Percentiles rank a stretch among this genome's conserved stretches.
Evolutionary conservation across 2,797 vertebrate genomes (phyloP).

Genomic region (Mus spretus): DNA sequence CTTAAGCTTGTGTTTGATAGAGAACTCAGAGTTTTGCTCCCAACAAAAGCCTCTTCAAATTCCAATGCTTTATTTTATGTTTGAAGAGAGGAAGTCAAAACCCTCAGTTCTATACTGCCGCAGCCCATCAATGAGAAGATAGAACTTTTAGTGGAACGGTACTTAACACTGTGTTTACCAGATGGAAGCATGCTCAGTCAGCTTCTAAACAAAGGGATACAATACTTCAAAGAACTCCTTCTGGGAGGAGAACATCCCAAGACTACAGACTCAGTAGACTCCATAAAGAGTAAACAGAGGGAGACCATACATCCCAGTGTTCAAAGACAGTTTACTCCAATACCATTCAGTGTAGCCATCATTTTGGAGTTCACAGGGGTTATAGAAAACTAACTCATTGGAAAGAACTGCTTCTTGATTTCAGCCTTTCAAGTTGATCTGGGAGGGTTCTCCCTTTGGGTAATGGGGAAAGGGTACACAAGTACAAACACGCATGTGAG

Average conservation of each 20-base stretch:
- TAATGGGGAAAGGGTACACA: background rate
- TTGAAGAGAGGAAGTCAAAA: constrained; percentile 52
- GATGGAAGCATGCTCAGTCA: constrained; percentile 56
- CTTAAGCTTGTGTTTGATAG: constrained; percentile 58
- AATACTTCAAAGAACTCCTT: constrained; percentile 69
- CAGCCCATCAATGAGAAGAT: constrained; percentile 70
- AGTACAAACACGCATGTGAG: background rate
- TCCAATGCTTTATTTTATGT: constrained; percentile 63
- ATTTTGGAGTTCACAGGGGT: constrained; percentile 53
- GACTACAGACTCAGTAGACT: constrained; percentile 59
- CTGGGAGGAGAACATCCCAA: constrained; percentile 59
- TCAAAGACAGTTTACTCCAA: constrained; percentile 65
- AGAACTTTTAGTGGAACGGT: background rate
- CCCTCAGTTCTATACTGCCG: constrained; percentile 34
- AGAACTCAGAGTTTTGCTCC: constrained; percentile 70
- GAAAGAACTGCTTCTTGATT: constrained; percentile 66
- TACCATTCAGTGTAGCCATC: constrained; percentile 67
- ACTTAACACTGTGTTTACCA: constrained; percentile 55
- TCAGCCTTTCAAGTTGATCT: constrained; percentile 63
- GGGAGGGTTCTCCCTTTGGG: background rate
- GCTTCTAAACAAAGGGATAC: constrained; percentile 65
- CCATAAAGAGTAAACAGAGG: constrained; percentile 75
- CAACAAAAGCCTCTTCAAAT: constrained; percentile 73
- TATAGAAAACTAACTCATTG: constrained; percentile 57
- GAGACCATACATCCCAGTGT: constrained; percentile 57